Evolutionary conservation across 1,140 invertebrate genomes (phyloP).

Genomic region (Neodiprion lecontei): DNA sequence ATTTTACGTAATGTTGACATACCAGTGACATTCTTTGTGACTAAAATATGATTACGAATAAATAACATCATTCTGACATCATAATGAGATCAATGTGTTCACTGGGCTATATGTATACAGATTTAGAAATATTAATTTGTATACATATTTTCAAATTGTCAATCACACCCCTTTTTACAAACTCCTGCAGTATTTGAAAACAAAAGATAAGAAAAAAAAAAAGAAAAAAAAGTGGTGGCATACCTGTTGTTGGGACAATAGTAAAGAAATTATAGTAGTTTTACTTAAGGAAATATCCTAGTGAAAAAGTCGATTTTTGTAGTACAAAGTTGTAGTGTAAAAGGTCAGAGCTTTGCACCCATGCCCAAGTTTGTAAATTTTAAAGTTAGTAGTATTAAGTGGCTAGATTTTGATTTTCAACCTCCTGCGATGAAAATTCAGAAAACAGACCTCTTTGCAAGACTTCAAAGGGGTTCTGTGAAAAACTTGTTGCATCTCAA

Average conservation of each 20-base stretch:
- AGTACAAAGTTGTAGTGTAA: background rate
- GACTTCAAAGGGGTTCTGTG: conserved; percentile 3
- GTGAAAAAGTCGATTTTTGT: conserved; percentile 5
- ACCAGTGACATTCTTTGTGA: too few species aligned
- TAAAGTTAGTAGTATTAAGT: background rate
- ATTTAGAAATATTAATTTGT: too few species aligned
- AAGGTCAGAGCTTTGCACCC: background rate
- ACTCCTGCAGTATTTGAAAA: background rate
- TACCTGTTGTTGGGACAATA: background rate
- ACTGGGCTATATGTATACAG: too few species aligned
- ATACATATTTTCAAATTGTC: too few species aligned
- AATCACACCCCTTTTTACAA: background rate
- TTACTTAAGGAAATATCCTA: background rate
- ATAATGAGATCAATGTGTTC: too few species aligned
- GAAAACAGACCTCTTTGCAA: background rate
- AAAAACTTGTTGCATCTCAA: background rate
- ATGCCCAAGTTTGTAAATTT: conserved; percentile 1
- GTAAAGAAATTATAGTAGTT: background rate
- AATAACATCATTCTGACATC: too few species aligned
- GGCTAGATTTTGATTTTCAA: background rate
- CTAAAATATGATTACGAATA: too few species aligned
- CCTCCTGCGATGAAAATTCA: background rate
- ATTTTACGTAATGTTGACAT: too few species aligned
- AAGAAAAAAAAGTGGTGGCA: background rate
- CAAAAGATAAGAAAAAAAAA: background rate